These are phyloP conservation scores for Recurvirostra avosetta DNA, from an alignment of 2,113 vertebrate genomes.

Conservation along the genomic window DNA sequence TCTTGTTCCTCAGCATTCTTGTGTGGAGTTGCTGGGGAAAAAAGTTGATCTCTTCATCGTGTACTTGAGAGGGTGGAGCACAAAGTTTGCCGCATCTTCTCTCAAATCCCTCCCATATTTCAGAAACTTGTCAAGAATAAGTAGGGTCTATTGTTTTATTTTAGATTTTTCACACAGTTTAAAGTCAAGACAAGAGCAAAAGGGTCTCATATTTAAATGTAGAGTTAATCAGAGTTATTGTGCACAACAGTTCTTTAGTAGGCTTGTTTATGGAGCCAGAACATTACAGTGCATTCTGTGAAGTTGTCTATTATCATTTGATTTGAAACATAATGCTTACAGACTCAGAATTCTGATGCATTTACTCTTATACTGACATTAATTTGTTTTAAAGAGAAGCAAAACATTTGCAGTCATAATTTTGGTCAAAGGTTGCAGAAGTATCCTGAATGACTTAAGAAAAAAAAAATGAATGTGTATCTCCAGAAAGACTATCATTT, in stretches of 20 bases:
- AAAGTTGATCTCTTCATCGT: not conserved
- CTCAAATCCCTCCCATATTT: not conserved
- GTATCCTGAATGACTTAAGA: not conserved
- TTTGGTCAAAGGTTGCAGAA: not conserved
- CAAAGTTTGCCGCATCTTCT: not conserved
- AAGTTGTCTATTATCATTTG: not conserved
- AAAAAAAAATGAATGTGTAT: not conserved
- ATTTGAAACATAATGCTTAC: not conserved
- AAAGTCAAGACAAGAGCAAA: not conserved
- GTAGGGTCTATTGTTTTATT: not conserved
- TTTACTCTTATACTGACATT: not conserved
- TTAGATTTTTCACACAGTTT: not conserved
- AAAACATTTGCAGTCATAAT: not conserved
- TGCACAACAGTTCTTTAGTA: not conserved
- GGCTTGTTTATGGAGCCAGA: not conserved
- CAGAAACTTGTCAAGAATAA: not conserved
- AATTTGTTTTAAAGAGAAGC: constrained; percentile 3
- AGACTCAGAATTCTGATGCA: not conserved
- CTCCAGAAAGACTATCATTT: not conserved
- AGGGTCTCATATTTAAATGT: not conserved
- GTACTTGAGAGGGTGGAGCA: not conserved
- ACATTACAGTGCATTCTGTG: not conserved
- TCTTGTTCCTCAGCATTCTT: not conserved
- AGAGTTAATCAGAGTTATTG: not conserved
- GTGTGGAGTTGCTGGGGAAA: not conserved